phyloP scores from a whole-genome alignment of 2,797 vertebrate species.

The Pristis pectinata region DNA sequence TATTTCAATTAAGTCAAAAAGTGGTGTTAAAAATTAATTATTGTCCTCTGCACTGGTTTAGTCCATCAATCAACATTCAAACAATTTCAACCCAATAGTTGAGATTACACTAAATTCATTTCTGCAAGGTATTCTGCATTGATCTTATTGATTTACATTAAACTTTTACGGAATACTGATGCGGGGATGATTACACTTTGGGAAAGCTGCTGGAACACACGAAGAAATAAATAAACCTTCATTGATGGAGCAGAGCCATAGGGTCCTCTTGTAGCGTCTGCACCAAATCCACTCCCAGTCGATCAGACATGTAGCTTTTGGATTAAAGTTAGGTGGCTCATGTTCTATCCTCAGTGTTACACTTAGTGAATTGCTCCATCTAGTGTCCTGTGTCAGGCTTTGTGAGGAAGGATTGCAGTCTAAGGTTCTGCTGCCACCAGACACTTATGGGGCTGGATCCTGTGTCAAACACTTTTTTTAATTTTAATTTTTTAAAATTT shows the following conservation, averaged over 20 bases:
- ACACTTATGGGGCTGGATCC: too few species aligned
- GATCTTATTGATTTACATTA: slow-evolving; percentile 21
- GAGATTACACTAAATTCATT: neutral
- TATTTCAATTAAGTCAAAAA: slow-evolving; percentile 16
- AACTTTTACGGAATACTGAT: neutral
- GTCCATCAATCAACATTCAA: slow-evolving; percentile 21
- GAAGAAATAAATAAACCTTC: neutral
- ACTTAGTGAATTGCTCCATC: neutral
- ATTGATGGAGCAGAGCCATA: neutral
- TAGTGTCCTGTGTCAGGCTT: neutral
- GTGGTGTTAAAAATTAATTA: slow-evolving; percentile 8
- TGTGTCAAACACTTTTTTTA: too few species aligned
- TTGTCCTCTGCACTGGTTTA: neutral
- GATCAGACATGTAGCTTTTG: neutral
- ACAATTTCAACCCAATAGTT: neutral
- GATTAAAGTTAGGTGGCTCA: neutral
- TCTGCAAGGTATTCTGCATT: slow-evolving; percentile 8
- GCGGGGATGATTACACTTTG: neutral
- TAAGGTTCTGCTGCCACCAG: too few species aligned
- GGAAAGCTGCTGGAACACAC: neutral
- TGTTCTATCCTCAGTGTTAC: neutral
- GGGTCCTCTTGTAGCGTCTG: neutral
- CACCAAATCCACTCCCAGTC: neutral
- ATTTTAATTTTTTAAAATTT: too few species aligned
- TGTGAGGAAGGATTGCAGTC: neutral